Conservation (phyloP, 2,888 invertebrate genomes). For the Miltochrista miniata region DNA sequence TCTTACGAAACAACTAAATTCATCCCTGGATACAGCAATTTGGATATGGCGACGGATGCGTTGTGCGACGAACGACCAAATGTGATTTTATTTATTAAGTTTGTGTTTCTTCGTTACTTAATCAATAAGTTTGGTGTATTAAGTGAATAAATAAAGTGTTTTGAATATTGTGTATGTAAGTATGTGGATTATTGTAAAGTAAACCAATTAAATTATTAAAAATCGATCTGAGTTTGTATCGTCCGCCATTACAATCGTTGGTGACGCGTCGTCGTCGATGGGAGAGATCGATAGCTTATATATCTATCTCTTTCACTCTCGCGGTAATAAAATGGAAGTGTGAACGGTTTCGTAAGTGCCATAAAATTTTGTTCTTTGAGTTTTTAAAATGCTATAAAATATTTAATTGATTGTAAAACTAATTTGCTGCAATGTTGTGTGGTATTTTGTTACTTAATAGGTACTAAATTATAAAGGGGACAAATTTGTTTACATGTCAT, state of each 20-base stretch:
- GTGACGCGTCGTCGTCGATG: conserved; percentile 41
- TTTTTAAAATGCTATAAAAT: conserved; percentile 10
- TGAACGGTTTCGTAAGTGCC: conserved; percentile 41
- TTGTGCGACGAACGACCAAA: conserved; percentile 64
- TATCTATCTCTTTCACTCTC: conserved; percentile 61
- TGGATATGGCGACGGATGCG: conserved; percentile 78
- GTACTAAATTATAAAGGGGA: no score
- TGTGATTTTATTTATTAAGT: conserved; percentile 63
- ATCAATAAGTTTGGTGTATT: conserved; percentile 25
- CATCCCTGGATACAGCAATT: conserved; percentile 68
- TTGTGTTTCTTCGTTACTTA: conserved; percentile 37
- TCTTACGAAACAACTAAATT: conserved; percentile 19
- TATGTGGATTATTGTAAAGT: conserved; percentile 29
- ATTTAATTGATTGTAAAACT: conserved; percentile 19
- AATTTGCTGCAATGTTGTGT: conserved; percentile 1
- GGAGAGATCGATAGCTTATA: conserved; percentile 58
- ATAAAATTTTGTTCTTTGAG: conserved; percentile 2
- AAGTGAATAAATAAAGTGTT: conserved; percentile 37
- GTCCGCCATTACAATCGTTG: conserved; percentile 65
- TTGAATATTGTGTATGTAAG: conserved; percentile 27
- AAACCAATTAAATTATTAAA: conserved; percentile 55
- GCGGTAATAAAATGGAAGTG: conserved; percentile 49
- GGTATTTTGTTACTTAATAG: no score
- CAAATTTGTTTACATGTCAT: no score
- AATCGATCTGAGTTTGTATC: conserved; percentile 55